phyloP scores from a whole-genome alignment of 2,797 vertebrate species.

The Sphenopsis melanotis region DNA sequence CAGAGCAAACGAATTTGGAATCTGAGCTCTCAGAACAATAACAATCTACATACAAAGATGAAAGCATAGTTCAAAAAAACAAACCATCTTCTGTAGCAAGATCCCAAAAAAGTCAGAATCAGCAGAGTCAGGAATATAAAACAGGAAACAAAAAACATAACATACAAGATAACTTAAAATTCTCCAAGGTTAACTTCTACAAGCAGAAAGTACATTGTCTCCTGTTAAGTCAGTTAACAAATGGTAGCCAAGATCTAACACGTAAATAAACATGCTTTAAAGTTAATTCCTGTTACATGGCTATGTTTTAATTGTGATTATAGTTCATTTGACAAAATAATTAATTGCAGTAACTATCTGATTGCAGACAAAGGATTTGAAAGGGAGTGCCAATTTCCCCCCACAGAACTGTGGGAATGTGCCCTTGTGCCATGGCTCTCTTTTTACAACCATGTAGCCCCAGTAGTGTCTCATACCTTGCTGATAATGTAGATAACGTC shows the following conservation, averaged over 20 bases:
- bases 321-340: slow-evolving; percentile 80
- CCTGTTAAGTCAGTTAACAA: slow-evolving; percentile 61
- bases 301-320: slow-evolving; percentile 78
- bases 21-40: slow-evolving; percentile 59
- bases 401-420: slow-evolving; percentile 24
- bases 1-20: slow-evolving; percentile 35
- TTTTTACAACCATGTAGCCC: not conserved
- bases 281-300: slow-evolving; percentile 77
- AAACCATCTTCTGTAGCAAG: slow-evolving; percentile 57
- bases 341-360: slow-evolving; percentile 74
- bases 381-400: slow-evolving; percentile 69
- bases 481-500: slow-evolving; percentile 95
- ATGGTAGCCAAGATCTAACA: slow-evolving; percentile 66
- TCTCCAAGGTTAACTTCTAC: slow-evolving; percentile 74
- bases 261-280: slow-evolving; percentile 78
- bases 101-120: slow-evolving; percentile 64
- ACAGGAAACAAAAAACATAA: slow-evolving; percentile 70
- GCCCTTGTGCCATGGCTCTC: slow-evolving; percentile 22
- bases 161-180: slow-evolving; percentile 61
- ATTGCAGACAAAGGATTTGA: slow-evolving; percentile 68
- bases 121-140: slow-evolving; percentile 68
- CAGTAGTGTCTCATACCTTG: slow-evolving; percentile 81
- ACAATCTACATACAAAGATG: slow-evolving; percentile 58
- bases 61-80: slow-evolving; percentile 62
- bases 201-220: slow-evolving; percentile 73